phyloP scores from a whole-genome alignment of 92 coral and sea anemone species.

The Umimayanthus chanpuru region DNA sequence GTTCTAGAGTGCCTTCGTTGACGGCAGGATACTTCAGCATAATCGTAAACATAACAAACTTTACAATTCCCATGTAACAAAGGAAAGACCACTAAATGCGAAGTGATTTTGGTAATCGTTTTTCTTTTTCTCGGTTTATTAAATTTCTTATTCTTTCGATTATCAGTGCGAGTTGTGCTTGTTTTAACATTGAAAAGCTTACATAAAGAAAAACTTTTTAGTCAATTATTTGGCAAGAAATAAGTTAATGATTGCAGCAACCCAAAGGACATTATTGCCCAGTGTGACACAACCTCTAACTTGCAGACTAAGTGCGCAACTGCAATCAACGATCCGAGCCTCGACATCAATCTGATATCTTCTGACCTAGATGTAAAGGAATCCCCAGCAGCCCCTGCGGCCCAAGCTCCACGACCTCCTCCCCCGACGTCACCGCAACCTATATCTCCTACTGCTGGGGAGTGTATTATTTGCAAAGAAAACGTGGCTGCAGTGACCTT shows the following conservation, averaged over 20 bases:
- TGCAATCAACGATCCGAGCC: conserved; percentile 20
- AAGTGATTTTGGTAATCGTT: no score
- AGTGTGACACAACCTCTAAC: background rate
- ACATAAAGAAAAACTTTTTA: no score
- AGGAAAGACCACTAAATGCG: no score
- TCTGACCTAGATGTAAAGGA: background rate
- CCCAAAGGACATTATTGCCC: background rate
- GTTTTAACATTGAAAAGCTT: no score
- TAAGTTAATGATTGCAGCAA: background rate
- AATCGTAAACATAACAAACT: no score
- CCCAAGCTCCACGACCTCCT: conserved; percentile 31
- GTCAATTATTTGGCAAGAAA: no score
- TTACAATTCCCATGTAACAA: no score
- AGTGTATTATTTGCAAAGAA: conserved; percentile 60
- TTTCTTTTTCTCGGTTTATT: no score
- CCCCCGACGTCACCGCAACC: background rate
- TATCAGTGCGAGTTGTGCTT: no score
- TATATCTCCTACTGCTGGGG: conserved; percentile 34
- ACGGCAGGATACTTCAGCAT: no score
- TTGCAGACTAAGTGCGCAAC: conserved; percentile 18
- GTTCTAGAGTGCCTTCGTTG: no score
- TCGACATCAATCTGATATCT: conserved; percentile 32
- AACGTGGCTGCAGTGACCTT: conserved; percentile 64
- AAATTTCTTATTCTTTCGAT: no score
- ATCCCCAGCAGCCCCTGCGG: background rate